Conservation (phyloP, 2,888 invertebrate genomes). For the Proisotoma minuta region DNA sequence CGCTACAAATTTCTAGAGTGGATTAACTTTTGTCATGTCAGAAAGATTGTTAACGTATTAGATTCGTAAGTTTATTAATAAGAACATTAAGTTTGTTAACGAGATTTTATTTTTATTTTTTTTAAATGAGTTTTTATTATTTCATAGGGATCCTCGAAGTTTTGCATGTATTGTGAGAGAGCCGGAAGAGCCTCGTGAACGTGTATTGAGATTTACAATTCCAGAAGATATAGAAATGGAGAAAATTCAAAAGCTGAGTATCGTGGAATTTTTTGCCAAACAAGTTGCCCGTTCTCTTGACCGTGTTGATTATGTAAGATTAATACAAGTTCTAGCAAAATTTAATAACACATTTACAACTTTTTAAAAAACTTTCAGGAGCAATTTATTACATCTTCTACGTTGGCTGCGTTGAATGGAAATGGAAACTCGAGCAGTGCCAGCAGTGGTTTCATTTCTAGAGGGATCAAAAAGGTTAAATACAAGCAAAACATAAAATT, state of each 20-base stretch:
- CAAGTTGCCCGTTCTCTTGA: constrained; percentile 41
- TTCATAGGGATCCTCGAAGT: constrained; percentile 25
- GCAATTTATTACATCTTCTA: constrained; percentile 42
- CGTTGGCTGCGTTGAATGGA: constrained; percentile 30
- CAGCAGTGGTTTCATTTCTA: constrained; percentile 23
- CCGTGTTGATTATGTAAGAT: constrained; percentile 43
- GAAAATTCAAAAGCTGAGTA: constrained; percentile 33
- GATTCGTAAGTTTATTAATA: constrained; percentile 74
- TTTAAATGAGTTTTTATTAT: background rate
- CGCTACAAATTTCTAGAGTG: constrained; percentile 87
- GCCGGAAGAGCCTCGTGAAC: constrained; percentile 38
- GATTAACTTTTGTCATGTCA: constrained; percentile 81
- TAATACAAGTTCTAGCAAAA: background rate
- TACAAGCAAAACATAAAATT: no score
- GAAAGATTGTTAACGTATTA: constrained; percentile 82
- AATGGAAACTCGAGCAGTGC: constrained; percentile 28
- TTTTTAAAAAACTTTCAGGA: constrained; percentile 25
- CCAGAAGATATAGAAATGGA: constrained; percentile 34
- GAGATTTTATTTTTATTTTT: constrained; percentile 1
- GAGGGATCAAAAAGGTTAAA: constrained; percentile 34
- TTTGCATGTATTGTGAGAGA: constrained; percentile 44
- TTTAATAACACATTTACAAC: background rate
- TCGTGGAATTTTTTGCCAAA: constrained; percentile 43
- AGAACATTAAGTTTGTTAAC: background rate
- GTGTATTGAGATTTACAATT: constrained; percentile 41